Conservation (phyloP, 2,113 vertebrate species). For the Sinocyclocheilus anshuiensis region DNA sequence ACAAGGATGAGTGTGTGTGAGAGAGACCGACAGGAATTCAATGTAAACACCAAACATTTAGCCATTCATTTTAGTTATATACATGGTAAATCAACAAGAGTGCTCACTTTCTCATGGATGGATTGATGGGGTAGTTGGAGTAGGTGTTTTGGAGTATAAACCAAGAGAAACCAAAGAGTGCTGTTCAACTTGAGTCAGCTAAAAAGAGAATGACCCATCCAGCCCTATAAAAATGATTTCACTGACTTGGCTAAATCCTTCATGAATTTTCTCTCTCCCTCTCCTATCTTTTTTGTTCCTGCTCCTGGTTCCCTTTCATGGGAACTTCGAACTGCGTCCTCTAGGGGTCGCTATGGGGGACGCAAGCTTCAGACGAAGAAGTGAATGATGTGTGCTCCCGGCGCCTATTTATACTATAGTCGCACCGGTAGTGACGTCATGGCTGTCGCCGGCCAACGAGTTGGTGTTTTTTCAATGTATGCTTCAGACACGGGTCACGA, state of each 20-base stretch:
- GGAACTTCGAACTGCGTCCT: too few species aligned
- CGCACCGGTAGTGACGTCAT: too few species aligned
- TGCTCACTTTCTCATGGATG: not conserved
- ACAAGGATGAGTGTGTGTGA: not conserved
- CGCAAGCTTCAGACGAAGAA: too few species aligned
- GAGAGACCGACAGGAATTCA: not conserved
- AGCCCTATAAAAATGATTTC: not conserved
- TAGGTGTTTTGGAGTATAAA: constrained; percentile 7
- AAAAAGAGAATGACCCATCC: constrained; percentile 3
- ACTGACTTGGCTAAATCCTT: constrained; percentile 11
- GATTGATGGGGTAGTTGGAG: not conserved
- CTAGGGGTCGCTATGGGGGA: too few species aligned
- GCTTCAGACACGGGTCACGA: too few species aligned
- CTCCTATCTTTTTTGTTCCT: not conserved
- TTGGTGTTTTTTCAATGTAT: too few species aligned
- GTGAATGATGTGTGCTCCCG: too few species aligned
- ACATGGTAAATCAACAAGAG: not conserved
- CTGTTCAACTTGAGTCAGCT: constrained; percentile 13
- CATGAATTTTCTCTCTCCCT: not conserved
- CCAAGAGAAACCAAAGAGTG: not conserved
- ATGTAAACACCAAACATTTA: not conserved
- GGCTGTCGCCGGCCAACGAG: too few species aligned
- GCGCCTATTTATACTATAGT: too few species aligned
- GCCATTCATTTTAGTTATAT: not conserved
- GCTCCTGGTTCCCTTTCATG: too few species aligned